Evolutionary conservation across 1,140 invertebrate genomes (phyloP), one percentile per base, ranked within the genome.

Genomic region (Drosophila subobscura): DNA sequence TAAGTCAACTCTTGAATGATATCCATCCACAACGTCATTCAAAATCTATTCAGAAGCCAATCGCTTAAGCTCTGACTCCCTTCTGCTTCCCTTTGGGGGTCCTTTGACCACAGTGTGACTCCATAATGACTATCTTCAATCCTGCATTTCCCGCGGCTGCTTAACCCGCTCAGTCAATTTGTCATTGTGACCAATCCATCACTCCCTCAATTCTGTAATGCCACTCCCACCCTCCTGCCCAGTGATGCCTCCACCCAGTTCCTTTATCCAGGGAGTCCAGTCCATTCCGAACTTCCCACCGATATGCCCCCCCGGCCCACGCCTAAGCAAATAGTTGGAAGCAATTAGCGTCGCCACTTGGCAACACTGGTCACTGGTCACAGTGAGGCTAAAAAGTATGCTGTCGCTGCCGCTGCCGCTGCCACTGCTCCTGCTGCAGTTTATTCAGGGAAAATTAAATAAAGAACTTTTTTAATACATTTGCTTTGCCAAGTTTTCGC

Each of bases 401-500:
- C 5, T 27, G 16, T 20, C 16, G 16, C 8, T 33, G 29, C 8
- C 27, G 3, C 59, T 47, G n/a, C 46, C 52, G 53, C 49, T 67
- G 59, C 54, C 37, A 45, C 51, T 65, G 70, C 44, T 27, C 57
- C 25, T 23, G 72, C 27, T 46, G 55, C 55, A 52, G 63, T 49
- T 68, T 56, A 83, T 77, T 78, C 79, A 74, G 61, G 66, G 73
- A 54, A 85, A 85, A 85, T 85, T 85, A 85, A 85, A 85, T 85
- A 86, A 85, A 64, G 64, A 80, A 85, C 79, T 75, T 85, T 85
- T 86, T 86, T 84, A 84, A 84, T 79, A 85, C 80, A 79, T 85
- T 85, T 85, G 63, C 80, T 70, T 79, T 52, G 65, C 44, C 22
- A 44, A 55, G 59, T 65, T 57, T 46, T 40, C 40, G 46, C 58